Conservation (phyloP, 2,888 invertebrate species). For the Onthophagus sagittarius region DNA sequence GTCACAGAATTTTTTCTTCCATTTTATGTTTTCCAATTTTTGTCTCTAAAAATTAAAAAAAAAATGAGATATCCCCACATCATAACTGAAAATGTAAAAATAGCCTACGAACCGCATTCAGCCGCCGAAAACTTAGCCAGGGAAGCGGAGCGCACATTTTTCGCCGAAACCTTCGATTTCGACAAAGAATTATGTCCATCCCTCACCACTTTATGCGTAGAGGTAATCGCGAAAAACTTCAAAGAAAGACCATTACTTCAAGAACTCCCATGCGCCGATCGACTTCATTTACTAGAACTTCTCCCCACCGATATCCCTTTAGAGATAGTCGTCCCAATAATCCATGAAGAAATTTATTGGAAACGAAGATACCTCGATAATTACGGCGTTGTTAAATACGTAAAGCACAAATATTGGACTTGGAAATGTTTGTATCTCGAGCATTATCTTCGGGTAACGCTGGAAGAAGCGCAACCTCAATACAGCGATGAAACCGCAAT, state of each 20-base stretch:
- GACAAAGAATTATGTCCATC: conserved; percentile 50
- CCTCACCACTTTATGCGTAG: conserved; percentile 51
- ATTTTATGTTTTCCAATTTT: too few species aligned
- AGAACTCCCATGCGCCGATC: conserved; percentile 55
- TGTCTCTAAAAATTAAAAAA: too few species aligned
- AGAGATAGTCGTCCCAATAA: conserved; percentile 53
- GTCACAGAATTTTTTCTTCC: too few species aligned
- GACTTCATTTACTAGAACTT: conserved; percentile 58
- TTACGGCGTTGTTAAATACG: conserved; percentile 37
- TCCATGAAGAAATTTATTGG: conserved; percentile 63
- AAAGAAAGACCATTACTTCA: conserved; percentile 54
- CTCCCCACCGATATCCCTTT: conserved; percentile 58
- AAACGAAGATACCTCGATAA: conserved; percentile 51
- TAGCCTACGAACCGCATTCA: conserved; percentile 49
- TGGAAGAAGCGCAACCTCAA: conserved; percentile 46
- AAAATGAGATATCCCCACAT: conserved; percentile 43
- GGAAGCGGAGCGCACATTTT: conserved; percentile 49
- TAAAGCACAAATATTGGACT: conserved; percentile 37
- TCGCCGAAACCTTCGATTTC: conserved; percentile 56
- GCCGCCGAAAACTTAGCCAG: conserved; percentile 37
- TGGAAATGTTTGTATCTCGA: conserved; percentile 48
- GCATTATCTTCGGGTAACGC: conserved; percentile 40
- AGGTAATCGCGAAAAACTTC: conserved; percentile 52
- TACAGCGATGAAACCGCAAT: conserved; percentile 43
- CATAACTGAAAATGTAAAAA: conserved; percentile 48